Base-by-base conservation (phyloP, 2,113 vertebrate genomes). In the Marmota monax region DNA sequence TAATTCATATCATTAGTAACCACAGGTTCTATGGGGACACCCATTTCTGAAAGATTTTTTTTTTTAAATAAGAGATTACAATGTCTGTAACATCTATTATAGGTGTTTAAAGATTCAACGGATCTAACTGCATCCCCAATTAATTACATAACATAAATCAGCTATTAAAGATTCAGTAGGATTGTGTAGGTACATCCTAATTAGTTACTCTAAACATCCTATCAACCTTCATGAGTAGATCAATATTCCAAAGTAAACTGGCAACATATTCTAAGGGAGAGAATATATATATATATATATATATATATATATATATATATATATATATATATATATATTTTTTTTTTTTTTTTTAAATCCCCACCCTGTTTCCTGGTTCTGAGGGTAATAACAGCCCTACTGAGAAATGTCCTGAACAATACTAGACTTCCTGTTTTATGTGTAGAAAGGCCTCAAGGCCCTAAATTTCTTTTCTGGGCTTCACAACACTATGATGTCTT, bases 161-260 rank as follows among this genome's bases (percentile, higher is more conserved):
- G 86, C 70, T 95, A 48, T 37, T 84, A 80, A 85, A 93, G 39
- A 85, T 23, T 80, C 63, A 84, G 56, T 4, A 83, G n/a, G 61
- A 48, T 73, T 90, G 29, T 74, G 39, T 82, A 51, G 72, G 34
- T 58, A 53, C 72, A 37, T 88, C 90, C 72, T 96, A 73, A 29
- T 90, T 87, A 67, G n/a, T 45, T 88, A 82, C 63, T 56, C 39
- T 65, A 95, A 97, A 80, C n/a, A 82, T 39, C 58, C 25, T 56
- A 53, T 39, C 77, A 63, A 48, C 39, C 76, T 92, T 77, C 42
- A 63, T 23, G 42, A 63, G 45, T 7, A 58, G 63, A 88, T 61
- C 4, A 1, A 65, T 76, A 84, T 32, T 92, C 48, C 73, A 58
- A 39, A 79, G 70, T 37, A 82, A 83, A 95, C 78, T 37, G 61